phyloP scores from a whole-genome alignment of 2,888 invertebrate genomes.

The Andrena marginata region DNA sequence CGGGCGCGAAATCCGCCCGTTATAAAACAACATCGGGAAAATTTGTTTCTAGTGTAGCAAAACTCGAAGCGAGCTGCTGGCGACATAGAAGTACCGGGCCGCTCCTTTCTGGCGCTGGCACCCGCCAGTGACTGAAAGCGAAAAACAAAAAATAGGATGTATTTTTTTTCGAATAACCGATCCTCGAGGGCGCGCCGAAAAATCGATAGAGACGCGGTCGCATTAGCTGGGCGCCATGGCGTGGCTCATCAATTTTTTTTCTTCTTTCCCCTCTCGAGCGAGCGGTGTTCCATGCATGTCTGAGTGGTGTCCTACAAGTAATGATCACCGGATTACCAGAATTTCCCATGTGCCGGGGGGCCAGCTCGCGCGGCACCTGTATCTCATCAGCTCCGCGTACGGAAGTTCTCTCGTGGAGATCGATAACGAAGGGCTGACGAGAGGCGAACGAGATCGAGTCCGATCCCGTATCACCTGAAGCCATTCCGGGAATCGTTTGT shows the following conservation, averaged over 20 bases:
- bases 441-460: slow-evolving; percentile 66
- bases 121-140: slow-evolving; percentile 13
- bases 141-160: not conserved
- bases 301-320: slow-evolving; percentile 61
- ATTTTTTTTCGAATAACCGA: slow-evolving; percentile 36
- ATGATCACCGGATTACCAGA: slow-evolving; percentile 67
- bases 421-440: slow-evolving; percentile 60
- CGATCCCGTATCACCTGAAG: slow-evolving; percentile 61
- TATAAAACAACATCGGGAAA: slow-evolving; percentile 55
- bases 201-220: slow-evolving; percentile 35
- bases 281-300: slow-evolving; percentile 60
- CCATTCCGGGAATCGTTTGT: slow-evolving; percentile 69
- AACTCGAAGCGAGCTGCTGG: slow-evolving; percentile 27
- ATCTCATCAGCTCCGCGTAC: slow-evolving; percentile 51
- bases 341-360: slow-evolving; percentile 68
- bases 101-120: slow-evolving; percentile 17
- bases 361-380: slow-evolving; percentile 29
- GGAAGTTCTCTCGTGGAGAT: slow-evolving; percentile 59
- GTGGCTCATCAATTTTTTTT: slow-evolving; percentile 35
- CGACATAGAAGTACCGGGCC: slow-evolving; percentile 38
- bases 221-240: slow-evolving; percentile 7
- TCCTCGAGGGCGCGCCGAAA: slow-evolving; percentile 14
- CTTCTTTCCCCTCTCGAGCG: not conserved
- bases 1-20: slow-evolving; percentile 46
- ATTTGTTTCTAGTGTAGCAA: slow-evolving; percentile 51